These are phyloP conservation scores for Stichopus horrens DNA, from an alignment of 53 echinoderm and acorn worm species.

Conservation along the genomic window DNA sequence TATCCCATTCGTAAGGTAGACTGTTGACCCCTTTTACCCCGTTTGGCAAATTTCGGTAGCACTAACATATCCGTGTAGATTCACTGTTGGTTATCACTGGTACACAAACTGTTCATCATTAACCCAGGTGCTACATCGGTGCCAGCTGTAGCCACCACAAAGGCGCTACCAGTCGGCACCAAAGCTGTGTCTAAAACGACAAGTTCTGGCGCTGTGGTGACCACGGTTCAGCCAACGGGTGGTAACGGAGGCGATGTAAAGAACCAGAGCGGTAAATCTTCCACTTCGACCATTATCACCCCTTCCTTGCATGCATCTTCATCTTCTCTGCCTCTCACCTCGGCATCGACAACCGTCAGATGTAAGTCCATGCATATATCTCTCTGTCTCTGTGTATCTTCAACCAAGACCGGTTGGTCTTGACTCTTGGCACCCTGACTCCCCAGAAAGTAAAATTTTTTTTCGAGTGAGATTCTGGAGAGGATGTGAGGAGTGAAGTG, in stretches of 20 bases:
- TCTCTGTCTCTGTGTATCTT: no score
- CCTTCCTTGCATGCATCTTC: constrained; percentile 23
- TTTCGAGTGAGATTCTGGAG: background rate
- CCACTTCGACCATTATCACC: background rate
- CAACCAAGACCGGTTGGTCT: no score
- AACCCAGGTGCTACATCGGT: background rate
- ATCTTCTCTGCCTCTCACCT: background rate
- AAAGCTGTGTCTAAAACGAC: background rate
- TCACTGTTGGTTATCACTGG: background rate
- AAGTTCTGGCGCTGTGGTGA: background rate
- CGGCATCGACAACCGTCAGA: constrained; percentile 2
- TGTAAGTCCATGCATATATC: background rate
- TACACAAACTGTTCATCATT: constrained; percentile 23
- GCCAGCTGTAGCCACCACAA: background rate
- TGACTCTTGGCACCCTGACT: no score
- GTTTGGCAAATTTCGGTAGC: background rate
- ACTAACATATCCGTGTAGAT: constrained; percentile 1
- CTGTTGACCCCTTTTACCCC: no score
- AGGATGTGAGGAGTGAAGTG: background rate
- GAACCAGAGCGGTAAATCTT: constrained; percentile 8
- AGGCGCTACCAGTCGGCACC: background rate
- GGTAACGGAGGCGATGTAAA: background rate
- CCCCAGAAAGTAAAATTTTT: no score
- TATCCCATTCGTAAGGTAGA: no score
- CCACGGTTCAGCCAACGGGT: background rate